Conservation (phyloP, 1,140 invertebrate species). For the Orchesella cincta region DNA sequence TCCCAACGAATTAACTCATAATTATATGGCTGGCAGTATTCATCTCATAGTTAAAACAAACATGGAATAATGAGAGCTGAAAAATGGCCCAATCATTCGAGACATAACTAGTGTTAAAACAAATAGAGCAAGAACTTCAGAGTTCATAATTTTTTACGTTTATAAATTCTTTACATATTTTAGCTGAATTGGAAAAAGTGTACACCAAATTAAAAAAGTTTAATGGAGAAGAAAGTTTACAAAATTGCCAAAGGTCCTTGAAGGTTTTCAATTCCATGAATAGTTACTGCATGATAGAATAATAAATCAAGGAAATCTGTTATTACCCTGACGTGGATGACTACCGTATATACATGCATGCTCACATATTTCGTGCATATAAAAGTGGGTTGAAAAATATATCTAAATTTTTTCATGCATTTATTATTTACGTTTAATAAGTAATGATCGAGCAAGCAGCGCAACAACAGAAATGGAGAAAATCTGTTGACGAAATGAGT, state of each 20-base stretch:
- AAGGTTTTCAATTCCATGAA: neutral
- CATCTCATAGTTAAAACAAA: neutral
- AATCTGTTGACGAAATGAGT: no score
- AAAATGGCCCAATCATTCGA: neutral
- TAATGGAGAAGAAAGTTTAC: neutral
- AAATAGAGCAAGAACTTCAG: no score
- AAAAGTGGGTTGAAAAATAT: no score
- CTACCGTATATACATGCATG: no score
- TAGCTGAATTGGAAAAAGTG: neutral
- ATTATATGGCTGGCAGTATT: neutral
- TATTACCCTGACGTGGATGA: no score
- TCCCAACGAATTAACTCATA: conserved; percentile 8
- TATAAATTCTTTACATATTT: neutral
- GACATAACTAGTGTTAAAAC: neutral
- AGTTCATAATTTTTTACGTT: neutral
- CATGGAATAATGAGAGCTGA: neutral
- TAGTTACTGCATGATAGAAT: neutral
- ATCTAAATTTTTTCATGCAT: no score
- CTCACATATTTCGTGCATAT: no score
- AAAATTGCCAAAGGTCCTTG: neutral
- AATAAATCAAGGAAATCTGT: conserved; percentile 13
- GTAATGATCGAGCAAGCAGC: no score
- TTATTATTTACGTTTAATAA: no score
- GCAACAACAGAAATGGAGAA: no score
- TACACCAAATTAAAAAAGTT: neutral